A percentile compares a stretch with the other conserved stretches of the same genome.
Conservation (phyloP, 2,113 vertebrate genomes). For the Bubo blakistoni region DNA sequence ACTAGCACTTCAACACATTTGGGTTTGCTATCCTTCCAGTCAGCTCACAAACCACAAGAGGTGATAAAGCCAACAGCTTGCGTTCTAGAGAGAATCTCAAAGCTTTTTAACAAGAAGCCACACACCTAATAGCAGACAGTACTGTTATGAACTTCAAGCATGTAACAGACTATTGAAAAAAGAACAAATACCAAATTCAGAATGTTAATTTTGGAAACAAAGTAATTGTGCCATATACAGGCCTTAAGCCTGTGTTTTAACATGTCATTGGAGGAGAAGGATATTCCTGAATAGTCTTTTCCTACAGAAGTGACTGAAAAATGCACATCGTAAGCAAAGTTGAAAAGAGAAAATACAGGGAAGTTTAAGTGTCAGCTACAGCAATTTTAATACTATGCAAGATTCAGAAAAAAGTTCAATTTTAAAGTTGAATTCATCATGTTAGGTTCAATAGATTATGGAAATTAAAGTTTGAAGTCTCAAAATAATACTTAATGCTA, state of each 20-base stretch:
- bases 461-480: background rate
- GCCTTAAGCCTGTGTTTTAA: background rate
- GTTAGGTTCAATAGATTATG: background rate
- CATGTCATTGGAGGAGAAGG: background rate
- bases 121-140: fast-evolving
- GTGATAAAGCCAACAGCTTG: background rate
- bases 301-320: background rate
- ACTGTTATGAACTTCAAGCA: background rate
- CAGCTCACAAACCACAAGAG: background rate
- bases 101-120: background rate
- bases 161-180: fast-evolving
- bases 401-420: background rate
- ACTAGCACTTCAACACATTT: background rate
- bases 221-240: background rate
- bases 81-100: background rate
- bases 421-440: background rate
- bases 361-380: background rate
- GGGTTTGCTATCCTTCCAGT: background rate
- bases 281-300: background rate
- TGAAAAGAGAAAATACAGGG: background rate
- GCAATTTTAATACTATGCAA: background rate
- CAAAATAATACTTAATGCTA: conserved; percentile 1
- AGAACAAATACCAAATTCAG: background rate
- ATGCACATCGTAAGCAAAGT: background rate
- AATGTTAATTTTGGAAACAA: background rate